Conservation (phyloP, 1,140 invertebrate species). For the Tribolium castaneum region DNA sequence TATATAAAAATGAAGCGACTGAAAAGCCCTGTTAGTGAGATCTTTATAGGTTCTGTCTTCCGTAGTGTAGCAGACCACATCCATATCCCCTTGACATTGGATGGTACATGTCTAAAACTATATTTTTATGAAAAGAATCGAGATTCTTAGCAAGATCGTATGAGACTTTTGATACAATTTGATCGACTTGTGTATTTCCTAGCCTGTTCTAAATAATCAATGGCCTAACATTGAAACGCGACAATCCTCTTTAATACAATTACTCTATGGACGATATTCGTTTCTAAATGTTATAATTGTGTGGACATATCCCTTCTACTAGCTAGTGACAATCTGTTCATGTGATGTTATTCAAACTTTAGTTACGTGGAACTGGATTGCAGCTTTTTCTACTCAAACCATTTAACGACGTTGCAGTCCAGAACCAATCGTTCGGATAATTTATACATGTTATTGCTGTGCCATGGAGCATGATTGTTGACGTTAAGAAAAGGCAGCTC, state of each 20-base stretch:
- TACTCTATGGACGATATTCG: constrained; percentile 43
- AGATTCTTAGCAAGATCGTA: constrained; percentile 28
- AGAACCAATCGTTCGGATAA: constrained; percentile 18
- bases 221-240: constrained; percentile 61
- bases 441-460: constrained; percentile 50
- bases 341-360: constrained; percentile 51
- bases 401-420: background rate
- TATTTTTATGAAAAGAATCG: constrained; percentile 42
- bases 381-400: background rate
- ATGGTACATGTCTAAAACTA: constrained; percentile 43
- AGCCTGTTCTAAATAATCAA: constrained; percentile 58
- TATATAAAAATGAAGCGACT: constrained; percentile 25
- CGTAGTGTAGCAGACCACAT: constrained; percentile 50
- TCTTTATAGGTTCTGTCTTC: constrained; percentile 50
- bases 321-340: constrained; percentile 57
- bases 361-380: constrained; percentile 39
- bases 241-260: constrained; percentile 57
- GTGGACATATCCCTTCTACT: constrained; percentile 54
- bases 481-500: constrained; percentile 35
- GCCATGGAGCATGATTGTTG: constrained; percentile 47
- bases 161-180: constrained; percentile 48
- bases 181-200: constrained; percentile 51
- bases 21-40: constrained; percentile 45
- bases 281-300: constrained; percentile 54
- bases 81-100: constrained; percentile 32